Conservation (phyloP, 1,140 invertebrate genomes). For the Geopemphigus sp. region DNA sequence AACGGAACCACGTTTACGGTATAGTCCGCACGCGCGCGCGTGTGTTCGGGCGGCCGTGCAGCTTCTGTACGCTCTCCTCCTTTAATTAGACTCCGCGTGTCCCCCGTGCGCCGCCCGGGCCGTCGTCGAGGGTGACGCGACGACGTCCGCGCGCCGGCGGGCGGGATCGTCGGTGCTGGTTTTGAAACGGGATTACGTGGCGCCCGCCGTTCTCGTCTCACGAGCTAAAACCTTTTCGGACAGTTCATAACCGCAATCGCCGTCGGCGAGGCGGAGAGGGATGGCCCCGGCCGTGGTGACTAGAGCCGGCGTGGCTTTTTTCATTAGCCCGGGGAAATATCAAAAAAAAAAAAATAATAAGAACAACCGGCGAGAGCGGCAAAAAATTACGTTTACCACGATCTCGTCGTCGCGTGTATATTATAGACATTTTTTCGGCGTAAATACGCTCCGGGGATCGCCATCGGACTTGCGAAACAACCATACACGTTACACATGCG, state of each 20-base stretch:
- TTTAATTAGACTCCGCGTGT: constrained; percentile 37
- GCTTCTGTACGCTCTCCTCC: neutral
- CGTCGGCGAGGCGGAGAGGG: neutral
- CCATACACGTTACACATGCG: no score
- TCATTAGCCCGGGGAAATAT: constrained; percentile 3
- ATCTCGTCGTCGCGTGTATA: no score
- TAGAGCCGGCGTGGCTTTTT: constrained; percentile 5
- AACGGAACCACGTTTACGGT: neutral
- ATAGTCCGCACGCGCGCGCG: no score
- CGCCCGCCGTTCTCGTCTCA: neutral
- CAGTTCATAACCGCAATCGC: constrained; percentile 24
- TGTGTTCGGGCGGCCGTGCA: no score
- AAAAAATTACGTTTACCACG: neutral
- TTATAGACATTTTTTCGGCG: no score
- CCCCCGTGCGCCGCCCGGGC: neutral
- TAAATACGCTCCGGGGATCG: no score
- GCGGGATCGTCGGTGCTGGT: neutral
- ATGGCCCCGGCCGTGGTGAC: neutral
- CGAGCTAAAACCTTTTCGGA: constrained; percentile 34
- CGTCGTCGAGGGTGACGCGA: neutral
- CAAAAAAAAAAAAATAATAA: constrained; percentile 14
- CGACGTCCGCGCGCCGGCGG: no score
- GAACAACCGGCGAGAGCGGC: neutral
- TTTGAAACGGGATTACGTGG: constrained; percentile 30
- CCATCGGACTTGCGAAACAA: no score